These are phyloP conservation scores for Leucophenga montana DNA, from an alignment of 2,888 invertebrate genomes.

Conservation along the genomic window DNA sequence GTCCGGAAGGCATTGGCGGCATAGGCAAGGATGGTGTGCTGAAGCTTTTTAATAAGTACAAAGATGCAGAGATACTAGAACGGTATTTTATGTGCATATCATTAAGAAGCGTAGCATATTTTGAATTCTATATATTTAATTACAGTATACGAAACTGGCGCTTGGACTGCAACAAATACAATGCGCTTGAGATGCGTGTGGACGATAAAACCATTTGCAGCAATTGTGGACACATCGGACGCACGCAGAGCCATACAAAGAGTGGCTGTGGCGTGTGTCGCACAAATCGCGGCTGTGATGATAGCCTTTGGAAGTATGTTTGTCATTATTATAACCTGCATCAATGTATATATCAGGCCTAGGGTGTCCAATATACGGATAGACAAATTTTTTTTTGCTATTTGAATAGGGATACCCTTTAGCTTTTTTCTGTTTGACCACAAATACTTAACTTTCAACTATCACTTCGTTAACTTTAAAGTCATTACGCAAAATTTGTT, in stretches of 20 bases:
- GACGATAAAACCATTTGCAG: slow-evolving; percentile 79
- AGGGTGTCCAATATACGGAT: too few species aligned
- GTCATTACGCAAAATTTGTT: too few species aligned
- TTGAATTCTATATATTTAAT: background rate
- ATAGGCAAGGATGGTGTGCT: slow-evolving; percentile 86
- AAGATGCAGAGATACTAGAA: slow-evolving; percentile 79
- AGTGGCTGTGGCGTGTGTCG: slow-evolving; percentile 80
- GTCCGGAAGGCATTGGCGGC: slow-evolving; percentile 82
- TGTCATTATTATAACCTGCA: rapidly evolving
- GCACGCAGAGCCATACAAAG: slow-evolving; percentile 76
- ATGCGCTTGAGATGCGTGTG: slow-evolving; percentile 75
- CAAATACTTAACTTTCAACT: too few species aligned
- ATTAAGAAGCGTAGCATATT: background rate
- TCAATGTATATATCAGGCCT: background rate
- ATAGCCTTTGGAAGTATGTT: slow-evolving; percentile 77
- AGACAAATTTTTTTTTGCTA: too few species aligned
- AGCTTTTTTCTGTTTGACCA: too few species aligned
- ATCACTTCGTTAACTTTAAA: too few species aligned
- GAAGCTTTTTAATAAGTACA: slow-evolving; percentile 79
- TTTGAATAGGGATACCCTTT: too few species aligned
- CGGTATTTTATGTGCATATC: slow-evolving; percentile 73
- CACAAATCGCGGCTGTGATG: slow-evolving; percentile 78
- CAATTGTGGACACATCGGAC: slow-evolving; percentile 83
- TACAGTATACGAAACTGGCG: slow-evolving; percentile 80
- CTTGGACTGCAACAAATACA: slow-evolving; percentile 75